Evolutionary conservation across 1,140 invertebrate genomes (phyloP).

Genomic region (Drosophila pseudoananassae): DNA sequence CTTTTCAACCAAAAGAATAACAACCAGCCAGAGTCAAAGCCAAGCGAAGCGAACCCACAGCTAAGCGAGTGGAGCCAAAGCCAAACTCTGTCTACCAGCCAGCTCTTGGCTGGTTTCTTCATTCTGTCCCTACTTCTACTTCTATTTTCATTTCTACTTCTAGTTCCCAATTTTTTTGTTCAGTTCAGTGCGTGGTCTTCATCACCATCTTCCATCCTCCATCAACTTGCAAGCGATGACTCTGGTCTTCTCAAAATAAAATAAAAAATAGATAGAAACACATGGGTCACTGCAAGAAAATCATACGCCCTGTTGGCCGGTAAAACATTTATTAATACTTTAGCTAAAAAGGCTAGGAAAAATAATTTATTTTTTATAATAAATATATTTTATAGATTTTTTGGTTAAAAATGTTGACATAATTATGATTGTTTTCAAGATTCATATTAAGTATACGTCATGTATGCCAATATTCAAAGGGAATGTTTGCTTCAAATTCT

Average conservation of each 20-base stretch:
- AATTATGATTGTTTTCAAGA: background rate
- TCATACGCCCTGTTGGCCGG: conserved; percentile 10
- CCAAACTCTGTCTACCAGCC: conserved; percentile 66
- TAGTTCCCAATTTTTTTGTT: conserved; percentile 21
- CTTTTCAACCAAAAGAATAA: conserved; percentile 60
- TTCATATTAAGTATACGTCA: background rate
- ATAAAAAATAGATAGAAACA: conserved; percentile 15
- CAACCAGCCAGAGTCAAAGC: conserved; percentile 31
- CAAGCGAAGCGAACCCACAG: conserved; percentile 25
- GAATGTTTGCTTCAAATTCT: background rate
- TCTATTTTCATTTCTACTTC: background rate
- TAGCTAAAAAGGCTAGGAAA: too few species aligned
- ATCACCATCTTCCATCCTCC: conserved; percentile 29
- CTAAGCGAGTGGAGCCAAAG: conserved; percentile 55
- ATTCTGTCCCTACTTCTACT: conserved; percentile 1
- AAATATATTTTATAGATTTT: background rate
- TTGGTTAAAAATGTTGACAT: background rate
- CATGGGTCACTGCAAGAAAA: conserved; percentile 13
- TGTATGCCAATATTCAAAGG: background rate
- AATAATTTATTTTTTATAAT: background rate
- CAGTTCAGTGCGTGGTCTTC: conserved; percentile 55
- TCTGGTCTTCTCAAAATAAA: conserved; percentile 43
- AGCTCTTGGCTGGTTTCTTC: conserved; percentile 51
- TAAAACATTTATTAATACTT: background rate
- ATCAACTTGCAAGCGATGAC: conserved; percentile 69